Base-by-base conservation (phyloP, 2,113 vertebrate genomes). In the Datnioides undecimradiatus region DNA sequence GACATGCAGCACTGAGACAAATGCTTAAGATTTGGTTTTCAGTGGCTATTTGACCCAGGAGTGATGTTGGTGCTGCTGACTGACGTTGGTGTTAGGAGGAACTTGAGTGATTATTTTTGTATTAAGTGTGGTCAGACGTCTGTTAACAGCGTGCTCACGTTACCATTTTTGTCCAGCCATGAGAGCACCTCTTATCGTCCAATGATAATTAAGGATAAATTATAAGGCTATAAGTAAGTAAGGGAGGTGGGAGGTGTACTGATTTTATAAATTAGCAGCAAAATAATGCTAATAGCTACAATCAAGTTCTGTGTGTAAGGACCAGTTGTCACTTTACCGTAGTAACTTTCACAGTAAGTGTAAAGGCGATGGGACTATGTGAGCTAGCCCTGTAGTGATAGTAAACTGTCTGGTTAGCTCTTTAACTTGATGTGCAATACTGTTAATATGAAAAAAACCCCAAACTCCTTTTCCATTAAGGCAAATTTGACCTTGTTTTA, bases 401-500 rank as follows among this genome's bases (percentile, higher is more conserved):
- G 86, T 81, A 54, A 87, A 60, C 69, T 91, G 78, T 76, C 80
- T 82, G 64, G 81, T 83, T 83, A 66, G 65, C 76, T 75, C 62
- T 90, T 80, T 79, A 43, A 82, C 59, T 90, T 82, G 71, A 85
- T 91, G 89, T 93, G 81, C 83, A 89, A 87, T 91, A 90, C 75
- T 83, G 59, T 86, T 75, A 54, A 83, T 63, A 81, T 72, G n/a
- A 52, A 73, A 85, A 70, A 73, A 36, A n/a, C n/a, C n/a, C 21
- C n/a, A 69, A 64, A 51, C 77, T 67, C 46, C 7, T 85, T 85
- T 77, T 88, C 48, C 74, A 57, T 54, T 10, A 49, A 77, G 62
- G 69, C 38, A 33, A 62, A 83, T 75, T 34, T 88, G 74, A 79
- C 75, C 45, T 84, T 79, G 69, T 71, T 89, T 83, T 79, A 73